Evolutionary conservation across 2,797 vertebrate species (phyloP).

Genomic region (Taeniopygia guttata): DNA sequence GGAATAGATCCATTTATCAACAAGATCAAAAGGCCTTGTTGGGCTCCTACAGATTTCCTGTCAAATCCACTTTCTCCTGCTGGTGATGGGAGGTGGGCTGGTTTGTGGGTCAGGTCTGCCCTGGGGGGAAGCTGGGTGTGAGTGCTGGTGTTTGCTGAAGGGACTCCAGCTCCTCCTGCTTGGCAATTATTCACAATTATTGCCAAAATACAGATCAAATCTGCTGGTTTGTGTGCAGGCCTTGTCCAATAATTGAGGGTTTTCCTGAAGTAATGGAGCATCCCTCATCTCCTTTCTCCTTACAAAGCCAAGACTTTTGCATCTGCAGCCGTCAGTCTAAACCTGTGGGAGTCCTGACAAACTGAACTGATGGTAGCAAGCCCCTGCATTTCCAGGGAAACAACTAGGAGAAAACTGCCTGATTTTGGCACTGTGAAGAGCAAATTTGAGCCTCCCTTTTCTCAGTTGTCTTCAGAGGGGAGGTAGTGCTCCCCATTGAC

Average conservation of each 20-base stretch:
- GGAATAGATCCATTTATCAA: neutral
- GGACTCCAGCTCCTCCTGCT: neutral
- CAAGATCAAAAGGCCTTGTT: neutral
- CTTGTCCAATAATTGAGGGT: neutral
- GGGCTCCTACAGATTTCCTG: neutral
- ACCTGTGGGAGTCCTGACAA: accelerated
- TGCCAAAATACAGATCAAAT: neutral
- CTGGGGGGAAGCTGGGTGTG: neutral
- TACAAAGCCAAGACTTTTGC: neutral
- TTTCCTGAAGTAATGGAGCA: neutral
- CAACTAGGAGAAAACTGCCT: neutral
- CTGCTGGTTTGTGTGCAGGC: neutral
- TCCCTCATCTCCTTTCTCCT: neutral
- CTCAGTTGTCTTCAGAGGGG: neutral
- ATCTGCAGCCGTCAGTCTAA: neutral
- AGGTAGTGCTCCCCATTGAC: neutral
- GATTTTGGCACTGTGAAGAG: neutral
- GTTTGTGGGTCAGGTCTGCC: neutral
- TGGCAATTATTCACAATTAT: neutral
- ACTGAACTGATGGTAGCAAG: neutral
- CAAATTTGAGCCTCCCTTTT: neutral
- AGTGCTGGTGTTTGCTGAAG: neutral
- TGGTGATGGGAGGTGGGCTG: neutral
- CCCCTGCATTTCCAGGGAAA: neutral
- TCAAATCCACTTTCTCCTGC: neutral